Conservation (phyloP, 2,888 invertebrate genomes). For the Clunio marinus region DNA sequence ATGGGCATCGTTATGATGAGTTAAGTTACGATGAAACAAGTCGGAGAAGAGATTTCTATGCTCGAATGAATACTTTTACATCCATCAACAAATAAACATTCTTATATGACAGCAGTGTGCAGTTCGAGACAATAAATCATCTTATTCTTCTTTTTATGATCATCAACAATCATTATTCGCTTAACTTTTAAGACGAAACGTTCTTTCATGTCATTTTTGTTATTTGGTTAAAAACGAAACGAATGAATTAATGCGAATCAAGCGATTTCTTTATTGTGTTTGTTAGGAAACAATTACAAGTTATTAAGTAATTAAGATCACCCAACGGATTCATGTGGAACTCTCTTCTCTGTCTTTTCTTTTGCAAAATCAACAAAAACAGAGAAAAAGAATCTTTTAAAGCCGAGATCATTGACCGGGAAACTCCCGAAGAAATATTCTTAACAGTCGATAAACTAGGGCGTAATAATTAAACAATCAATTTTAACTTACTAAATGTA, state of each 20-base stretch:
- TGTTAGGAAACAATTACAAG: slow-evolving; percentile 29
- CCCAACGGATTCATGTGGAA: not conserved
- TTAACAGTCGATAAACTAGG: too few relatives aligned
- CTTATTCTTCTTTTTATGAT: slow-evolving; percentile 17
- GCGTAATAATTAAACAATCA: too few relatives aligned
- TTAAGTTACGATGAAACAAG: not conserved
- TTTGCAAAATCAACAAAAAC: not conserved
- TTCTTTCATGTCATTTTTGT: slow-evolving; percentile 13
- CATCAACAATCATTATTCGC: too few relatives aligned
- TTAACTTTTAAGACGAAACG: not conserved
- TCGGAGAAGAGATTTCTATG: not conserved
- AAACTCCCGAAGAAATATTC: too few relatives aligned
- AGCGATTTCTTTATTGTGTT: not conserved
- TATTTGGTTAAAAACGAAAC: too few relatives aligned
- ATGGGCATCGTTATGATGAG: slow-evolving; percentile 5
- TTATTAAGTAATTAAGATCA: slow-evolving; percentile 37
- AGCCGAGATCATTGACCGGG: not conserved
- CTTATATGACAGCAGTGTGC: too few relatives aligned
- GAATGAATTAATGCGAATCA: slow-evolving; percentile 9
- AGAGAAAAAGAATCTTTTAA: too few relatives aligned
- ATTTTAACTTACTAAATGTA: too few relatives aligned
- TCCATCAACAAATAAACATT: slow-evolving; percentile 15
- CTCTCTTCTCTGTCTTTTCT: not conserved
- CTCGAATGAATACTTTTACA: not conserved
- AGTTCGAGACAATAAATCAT: slow-evolving; percentile 18